Conservation (phyloP, 2,113 vertebrate genomes). For the Zapus hudsonius region DNA sequence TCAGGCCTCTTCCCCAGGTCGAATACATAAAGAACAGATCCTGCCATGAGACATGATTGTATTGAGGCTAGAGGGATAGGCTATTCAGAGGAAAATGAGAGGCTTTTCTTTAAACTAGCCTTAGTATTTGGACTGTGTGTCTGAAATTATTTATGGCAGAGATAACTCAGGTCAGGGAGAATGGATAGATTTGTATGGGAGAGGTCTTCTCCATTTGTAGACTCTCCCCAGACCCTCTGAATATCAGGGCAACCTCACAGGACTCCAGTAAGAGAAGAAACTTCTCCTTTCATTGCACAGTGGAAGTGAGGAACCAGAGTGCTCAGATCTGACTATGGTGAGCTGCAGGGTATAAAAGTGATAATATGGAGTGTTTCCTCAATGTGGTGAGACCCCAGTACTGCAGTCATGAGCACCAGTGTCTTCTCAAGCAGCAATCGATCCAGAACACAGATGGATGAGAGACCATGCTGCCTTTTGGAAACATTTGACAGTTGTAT, state of each 20-base stretch:
- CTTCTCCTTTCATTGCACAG: not conserved
- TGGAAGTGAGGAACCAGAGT: not conserved
- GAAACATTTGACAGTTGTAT: too few species aligned
- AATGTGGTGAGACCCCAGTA: not conserved
- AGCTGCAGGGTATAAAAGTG: not conserved
- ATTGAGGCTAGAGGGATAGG: not conserved
- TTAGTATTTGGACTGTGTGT: not conserved
- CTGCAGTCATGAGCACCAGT: too few species aligned
- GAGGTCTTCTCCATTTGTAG: not conserved
- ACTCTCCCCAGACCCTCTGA: not conserved
- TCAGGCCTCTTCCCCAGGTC: too few species aligned
- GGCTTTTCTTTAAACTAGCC: not conserved
- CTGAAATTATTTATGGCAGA: not conserved
- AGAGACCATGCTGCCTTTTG: not conserved
- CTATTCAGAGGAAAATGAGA: not conserved
- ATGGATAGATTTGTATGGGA: not conserved
- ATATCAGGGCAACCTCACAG: not conserved
- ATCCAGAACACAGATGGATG: rapidly evolving
- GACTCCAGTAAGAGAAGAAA: not conserved
- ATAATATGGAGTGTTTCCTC: not conserved
- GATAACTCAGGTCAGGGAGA: not conserved
- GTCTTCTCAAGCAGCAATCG: not conserved
- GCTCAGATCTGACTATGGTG: not conserved
- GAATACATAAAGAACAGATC: not conserved
- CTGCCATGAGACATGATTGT: rapidly evolving